Evolutionary conservation across 2,888 invertebrate species (phyloP).

Genomic region (Ormia ochracea): DNA sequence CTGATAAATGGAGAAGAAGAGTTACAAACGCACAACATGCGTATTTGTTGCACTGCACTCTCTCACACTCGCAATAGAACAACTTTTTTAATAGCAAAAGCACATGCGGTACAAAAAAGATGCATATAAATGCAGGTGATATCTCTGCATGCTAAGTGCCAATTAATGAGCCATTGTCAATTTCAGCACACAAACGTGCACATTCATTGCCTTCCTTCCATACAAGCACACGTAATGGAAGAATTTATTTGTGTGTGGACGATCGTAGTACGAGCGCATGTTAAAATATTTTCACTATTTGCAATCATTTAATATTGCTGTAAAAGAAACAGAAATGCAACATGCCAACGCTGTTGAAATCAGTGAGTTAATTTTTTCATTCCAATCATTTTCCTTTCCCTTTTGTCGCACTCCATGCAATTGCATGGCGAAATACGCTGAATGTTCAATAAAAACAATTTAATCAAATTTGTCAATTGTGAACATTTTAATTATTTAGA

Average conservation of each 20-base stretch:
- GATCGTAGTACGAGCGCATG: not conserved
- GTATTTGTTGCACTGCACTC: no score
- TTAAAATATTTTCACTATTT: constrained; percentile 16
- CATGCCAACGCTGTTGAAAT: constrained; percentile 7
- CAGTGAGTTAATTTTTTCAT: constrained; percentile 26
- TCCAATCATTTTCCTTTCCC: not conserved
- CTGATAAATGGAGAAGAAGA: constrained; percentile 7
- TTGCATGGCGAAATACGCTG: constrained; percentile 1
- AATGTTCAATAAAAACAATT: constrained; percentile 65
- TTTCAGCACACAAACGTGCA: constrained; percentile 26
- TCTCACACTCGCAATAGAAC: not conserved
- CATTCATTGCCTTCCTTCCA: not conserved
- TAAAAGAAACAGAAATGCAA: constrained; percentile 28
- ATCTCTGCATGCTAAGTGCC: constrained; percentile 61
- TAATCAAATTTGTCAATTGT: constrained; percentile 72
- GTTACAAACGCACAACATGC: not conserved
- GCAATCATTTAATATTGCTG: constrained; percentile 27
- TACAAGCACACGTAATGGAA: not conserved
- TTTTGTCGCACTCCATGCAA: constrained; percentile 7
- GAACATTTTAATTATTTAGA: constrained; percentile 73
- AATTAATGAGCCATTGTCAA: constrained; percentile 61
- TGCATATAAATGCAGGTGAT: constrained; percentile 58
- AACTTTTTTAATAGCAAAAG: constrained; percentile 1
- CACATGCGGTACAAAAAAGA: not conserved
- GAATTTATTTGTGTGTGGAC: not conserved